A percentile compares a stretch with the other conserved stretches of the same genome.
Conservation (phyloP, 2,888 invertebrate species). For the Tridacna gigas region DNA sequence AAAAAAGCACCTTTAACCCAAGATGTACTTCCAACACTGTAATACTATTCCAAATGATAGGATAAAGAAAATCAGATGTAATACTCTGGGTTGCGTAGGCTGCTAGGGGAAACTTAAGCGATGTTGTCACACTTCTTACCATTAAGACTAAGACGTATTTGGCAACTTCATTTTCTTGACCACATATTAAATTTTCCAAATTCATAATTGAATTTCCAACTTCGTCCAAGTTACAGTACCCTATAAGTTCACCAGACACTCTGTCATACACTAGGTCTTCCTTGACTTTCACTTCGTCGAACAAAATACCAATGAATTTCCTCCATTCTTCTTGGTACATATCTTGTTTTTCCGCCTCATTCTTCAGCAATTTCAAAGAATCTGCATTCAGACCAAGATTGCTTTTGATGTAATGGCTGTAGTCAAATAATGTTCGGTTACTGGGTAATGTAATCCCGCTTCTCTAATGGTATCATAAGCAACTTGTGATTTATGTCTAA, state of each 20-base stretch:
- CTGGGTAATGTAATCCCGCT: conserved; percentile 43
- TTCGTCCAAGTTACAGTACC: conserved; percentile 52
- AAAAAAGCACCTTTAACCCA: neutral
- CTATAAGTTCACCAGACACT: conserved; percentile 58
- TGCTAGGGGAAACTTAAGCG: conserved; percentile 28
- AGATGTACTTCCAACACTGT: neutral
- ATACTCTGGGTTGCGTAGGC: conserved; percentile 34
- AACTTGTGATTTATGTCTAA: conserved; percentile 31
- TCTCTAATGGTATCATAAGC: conserved; percentile 32
- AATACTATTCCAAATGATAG: conserved; percentile 19
- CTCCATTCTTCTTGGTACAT: conserved; percentile 22
- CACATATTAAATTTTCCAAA: conserved; percentile 30
- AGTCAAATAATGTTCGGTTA: conserved; percentile 55
- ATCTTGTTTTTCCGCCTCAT: conserved; percentile 37
- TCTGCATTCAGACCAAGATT: conserved; percentile 36
- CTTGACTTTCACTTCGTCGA: conserved; percentile 62
- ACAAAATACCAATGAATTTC: conserved; percentile 53
- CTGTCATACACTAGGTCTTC: conserved; percentile 64
- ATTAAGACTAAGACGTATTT: conserved; percentile 57
- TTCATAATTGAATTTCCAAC: conserved; percentile 53
- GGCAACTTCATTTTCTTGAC: conserved; percentile 18
- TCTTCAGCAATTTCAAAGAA: conserved; percentile 31
- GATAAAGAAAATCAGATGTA: conserved; percentile 22
- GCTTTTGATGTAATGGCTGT: conserved; percentile 46
- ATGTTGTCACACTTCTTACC: conserved; percentile 44